These are phyloP conservation scores for Phoenicopterus ruber DNA, from an alignment of 2,113 vertebrate species.

Conservation along the genomic window DNA sequence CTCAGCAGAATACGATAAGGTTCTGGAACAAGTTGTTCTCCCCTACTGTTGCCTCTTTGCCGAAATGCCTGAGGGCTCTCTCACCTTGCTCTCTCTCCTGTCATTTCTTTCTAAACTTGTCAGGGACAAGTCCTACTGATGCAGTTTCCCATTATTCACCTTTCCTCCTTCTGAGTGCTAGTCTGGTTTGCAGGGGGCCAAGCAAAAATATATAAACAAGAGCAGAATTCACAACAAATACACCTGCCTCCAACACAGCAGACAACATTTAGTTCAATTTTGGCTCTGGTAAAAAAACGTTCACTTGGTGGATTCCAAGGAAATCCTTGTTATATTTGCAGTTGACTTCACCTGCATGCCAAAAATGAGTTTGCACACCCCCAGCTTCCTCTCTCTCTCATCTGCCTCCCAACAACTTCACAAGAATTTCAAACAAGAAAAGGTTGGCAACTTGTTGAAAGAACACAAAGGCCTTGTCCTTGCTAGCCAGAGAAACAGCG, in stretches of 20 bases:
- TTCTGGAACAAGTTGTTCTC: conserved; percentile 17
- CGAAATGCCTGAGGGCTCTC: background rate
- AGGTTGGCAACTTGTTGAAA: background rate
- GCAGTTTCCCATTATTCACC: background rate
- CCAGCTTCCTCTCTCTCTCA: background rate
- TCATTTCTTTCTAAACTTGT: background rate
- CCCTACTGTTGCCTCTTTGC: background rate
- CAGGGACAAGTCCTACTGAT: background rate
- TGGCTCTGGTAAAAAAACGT: background rate
- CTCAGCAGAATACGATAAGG: background rate
- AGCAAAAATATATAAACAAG: background rate
- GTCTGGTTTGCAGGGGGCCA: background rate
- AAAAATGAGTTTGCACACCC: background rate
- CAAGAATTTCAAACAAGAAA: background rate
- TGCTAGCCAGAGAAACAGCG: background rate
- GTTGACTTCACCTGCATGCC: background rate
- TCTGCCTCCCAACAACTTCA: background rate
- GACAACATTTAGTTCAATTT: background rate
- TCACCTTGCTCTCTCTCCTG: background rate
- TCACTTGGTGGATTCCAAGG: background rate
- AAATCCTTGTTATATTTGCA: background rate
- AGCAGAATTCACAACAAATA: background rate
- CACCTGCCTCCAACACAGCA: background rate
- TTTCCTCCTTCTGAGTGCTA: background rate
- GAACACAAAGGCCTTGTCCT: background rate